These are phyloP conservation scores for Drosophila sp. DNA, from an alignment of 1,140 invertebrate genomes.

Conservation along the genomic window DNA sequence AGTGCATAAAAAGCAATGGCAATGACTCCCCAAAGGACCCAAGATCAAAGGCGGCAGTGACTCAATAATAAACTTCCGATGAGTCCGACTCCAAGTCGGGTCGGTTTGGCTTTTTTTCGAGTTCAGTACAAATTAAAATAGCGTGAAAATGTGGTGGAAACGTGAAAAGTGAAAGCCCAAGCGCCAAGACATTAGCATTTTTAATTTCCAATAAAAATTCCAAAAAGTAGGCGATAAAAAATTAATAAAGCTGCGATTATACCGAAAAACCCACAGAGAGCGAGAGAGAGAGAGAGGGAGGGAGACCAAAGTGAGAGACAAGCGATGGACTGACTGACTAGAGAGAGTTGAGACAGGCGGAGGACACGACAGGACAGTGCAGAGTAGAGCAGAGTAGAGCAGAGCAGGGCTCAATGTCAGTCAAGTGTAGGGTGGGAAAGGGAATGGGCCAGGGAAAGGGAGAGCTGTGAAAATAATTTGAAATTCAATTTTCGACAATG, in stretches of 20 bases:
- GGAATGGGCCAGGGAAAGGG: constrained; percentile 25
- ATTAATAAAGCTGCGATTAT: constrained; percentile 82
- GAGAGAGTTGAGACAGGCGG: constrained; percentile 34
- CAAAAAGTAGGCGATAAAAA: constrained; percentile 82
- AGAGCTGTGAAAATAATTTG: constrained; percentile 81
- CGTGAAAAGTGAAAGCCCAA: constrained; percentile 10
- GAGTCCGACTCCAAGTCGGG: neutral
- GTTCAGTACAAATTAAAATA: constrained; percentile 65
- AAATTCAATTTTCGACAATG: constrained; percentile 82
- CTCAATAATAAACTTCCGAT: constrained; percentile 45
- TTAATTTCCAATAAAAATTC: constrained; percentile 81
- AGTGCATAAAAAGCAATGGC: constrained; percentile 47
- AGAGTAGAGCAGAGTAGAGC: neutral
- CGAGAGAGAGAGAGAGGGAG: neutral
- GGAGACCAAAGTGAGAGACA: constrained; percentile 6
- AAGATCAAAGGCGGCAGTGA: constrained; percentile 63
- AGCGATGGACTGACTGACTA: constrained; percentile 19
- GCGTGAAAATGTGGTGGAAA: constrained; percentile 46
- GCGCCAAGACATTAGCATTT: constrained; percentile 72
- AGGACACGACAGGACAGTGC: neutral
- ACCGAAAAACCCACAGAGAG: constrained; percentile 20
- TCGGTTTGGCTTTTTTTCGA: constrained; percentile 47
- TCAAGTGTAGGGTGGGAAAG: constrained; percentile 27
- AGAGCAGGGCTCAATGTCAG: constrained; percentile 65
- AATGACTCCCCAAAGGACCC: constrained; percentile 23